Evolutionary conservation across 2,888 invertebrate species (phyloP).

Genomic region (Pristionchus exspectatus): DNA sequence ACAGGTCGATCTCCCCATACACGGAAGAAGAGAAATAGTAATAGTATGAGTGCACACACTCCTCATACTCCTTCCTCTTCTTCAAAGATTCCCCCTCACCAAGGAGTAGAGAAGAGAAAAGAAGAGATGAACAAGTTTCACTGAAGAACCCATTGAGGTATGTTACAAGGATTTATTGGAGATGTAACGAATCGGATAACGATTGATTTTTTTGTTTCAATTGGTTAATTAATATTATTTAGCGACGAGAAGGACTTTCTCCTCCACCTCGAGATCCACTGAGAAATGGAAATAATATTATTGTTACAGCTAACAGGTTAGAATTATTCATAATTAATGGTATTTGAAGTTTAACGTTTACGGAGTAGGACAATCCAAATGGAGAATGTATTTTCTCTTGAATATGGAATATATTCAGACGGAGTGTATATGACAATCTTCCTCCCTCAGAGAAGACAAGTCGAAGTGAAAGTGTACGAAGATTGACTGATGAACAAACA

Average conservation of each 20-base stretch:
- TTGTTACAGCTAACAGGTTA: not conserved
- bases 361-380: too few species aligned
- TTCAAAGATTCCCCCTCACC: not conserved
- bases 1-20: constrained; percentile 66
- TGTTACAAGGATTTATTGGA: not conserved
- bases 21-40: constrained; percentile 59
- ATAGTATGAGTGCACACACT: constrained; percentile 16
- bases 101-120: not conserved
- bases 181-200: not conserved
- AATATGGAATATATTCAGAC: not conserved
- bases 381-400: not conserved
- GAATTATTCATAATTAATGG: not conserved
- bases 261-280: constrained; percentile 28
- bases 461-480: constrained; percentile 28
- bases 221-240: not conserved
- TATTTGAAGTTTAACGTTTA: too few species aligned
- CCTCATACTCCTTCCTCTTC: constrained; percentile 23
- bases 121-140: not conserved
- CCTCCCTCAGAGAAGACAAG: not conserved
- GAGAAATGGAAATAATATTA: not conserved
- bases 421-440: constrained; percentile 50
- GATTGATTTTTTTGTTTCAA: not conserved
- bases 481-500: constrained; percentile 28
- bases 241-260: not conserved
- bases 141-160: constrained; percentile 3